Evolutionary conservation across 2,797 vertebrate species (phyloP), one percentile per base, ranked within the genome.

Genomic region (Siniperca obscura): DNA sequence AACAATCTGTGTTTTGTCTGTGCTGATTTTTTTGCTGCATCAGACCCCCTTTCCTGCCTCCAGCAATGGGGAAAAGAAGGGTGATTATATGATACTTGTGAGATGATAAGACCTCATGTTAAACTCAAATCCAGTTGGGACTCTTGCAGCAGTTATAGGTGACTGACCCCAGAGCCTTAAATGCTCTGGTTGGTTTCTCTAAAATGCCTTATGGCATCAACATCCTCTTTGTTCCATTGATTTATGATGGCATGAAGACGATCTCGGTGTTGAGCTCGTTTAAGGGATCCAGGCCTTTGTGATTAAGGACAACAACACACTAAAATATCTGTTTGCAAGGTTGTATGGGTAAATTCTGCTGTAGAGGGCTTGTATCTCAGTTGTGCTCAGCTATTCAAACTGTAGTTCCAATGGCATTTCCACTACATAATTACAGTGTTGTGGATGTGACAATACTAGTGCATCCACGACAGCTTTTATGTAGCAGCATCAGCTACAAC

Each of bases 1-100:
- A 96, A 96, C 94, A 95, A 93, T 93, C 94, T 92, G 91, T 83
- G 86, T 88, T 87, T 88, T 92, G 87, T 92, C 86, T 80, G 62
- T 59, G 69, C 42, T 48, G 67, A 66, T 78, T 82, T 79, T 82
- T 76, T 78, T 56, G 27, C 65, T 80, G 75, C 53, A 66, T 84
- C 72, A 79, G 80, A 83, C 61, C 77, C 60, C 82, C 68, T 78
- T 83, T 85, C 76, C 83, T 89, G 72, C 81, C 79, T 83, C 59
- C 61, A 57, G 27, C 78, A 78, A 65, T 27, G 19, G 34, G 74
- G 82, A 66, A 59, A 57, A 71, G 71, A 57, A 40, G 67, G 64
- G 50, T 27, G 68, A 87, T 36, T 84, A 86, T 83, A 83, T 84
- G 87, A 93, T 90, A 88, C 87, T 60, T 86, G 70, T 91, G 87